Base-by-base conservation (phyloP, 2,797 vertebrate genomes). In the Orestias chungarensis region DNA sequence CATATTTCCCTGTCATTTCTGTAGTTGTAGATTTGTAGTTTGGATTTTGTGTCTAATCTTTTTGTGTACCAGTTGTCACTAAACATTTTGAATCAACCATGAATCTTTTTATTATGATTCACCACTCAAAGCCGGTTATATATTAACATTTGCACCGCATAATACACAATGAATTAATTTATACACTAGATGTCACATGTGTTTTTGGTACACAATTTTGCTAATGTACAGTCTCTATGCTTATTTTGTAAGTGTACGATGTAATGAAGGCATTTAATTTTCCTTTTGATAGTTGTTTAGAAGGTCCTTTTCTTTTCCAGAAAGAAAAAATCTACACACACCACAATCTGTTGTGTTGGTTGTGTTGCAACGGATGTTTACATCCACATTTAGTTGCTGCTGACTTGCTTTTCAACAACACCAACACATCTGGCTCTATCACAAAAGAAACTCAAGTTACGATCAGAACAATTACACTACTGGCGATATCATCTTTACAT, bases 361-460 rank as follows among this genome's bases (percentile, higher is more conserved):
- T 20, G 31, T 11, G 55, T 59, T 40, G 59, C 35, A 40, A 35
- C 59, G 14, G 1, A 40, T 25, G n/a, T 15, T 62, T 25, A 6
- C 11, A 40, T 40, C 25, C 12, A 7, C 23, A 25, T 62, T n/a
- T n/a, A n/a, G 5, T 61, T 40, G 35, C 27, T n/a, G 47, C 15
- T 0, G 44, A 61, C 14, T 38, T 35, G 17, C 73, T 62, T 44
- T 43, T 33, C 7, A 38, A 70, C 40, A 50, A 62, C 9, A 29
- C 52, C 66, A 40, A 64, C 67, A 74, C 65, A 69, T 73, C 27
- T 38, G n/a, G 40, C 15, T 71, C 43, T 68, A 40, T 38, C 68
- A 54, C 47, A 20, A 43, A 71, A 79, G 64, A 73, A 70, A 75
- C 49, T 66, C 64, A 64, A 47, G 57, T 61, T 5, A 76, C 61